A percentile compares a stretch with the other conserved stretches of the same genome.
These are phyloP conservation scores for Drosophila chauvacae DNA, from an alignment of 1,140 invertebrate species.

Conservation along the genomic window DNA sequence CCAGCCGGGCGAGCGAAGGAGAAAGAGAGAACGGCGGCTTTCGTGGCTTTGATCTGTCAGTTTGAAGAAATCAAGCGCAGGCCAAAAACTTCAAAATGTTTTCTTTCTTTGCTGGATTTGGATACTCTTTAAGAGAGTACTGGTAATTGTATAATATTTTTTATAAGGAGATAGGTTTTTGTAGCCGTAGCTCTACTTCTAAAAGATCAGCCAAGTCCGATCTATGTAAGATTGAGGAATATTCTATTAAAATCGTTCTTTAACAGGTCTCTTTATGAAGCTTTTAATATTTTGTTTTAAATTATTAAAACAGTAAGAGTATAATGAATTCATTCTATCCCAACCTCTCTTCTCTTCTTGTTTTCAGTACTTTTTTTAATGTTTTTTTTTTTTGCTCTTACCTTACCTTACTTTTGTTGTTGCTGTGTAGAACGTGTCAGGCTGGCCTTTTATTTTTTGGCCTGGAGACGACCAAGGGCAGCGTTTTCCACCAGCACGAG, in stretches of 20 bases:
- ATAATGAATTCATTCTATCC: not conserved
- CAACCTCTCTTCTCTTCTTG: not conserved
- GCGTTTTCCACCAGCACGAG: constrained; percentile 60
- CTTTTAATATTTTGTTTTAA: not conserved
- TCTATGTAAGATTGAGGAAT: too few species aligned
- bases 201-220: too few species aligned
- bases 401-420: constrained; percentile 38
- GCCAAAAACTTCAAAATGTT: constrained; percentile 79
- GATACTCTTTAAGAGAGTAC: not conserved
- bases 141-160: not conserved
- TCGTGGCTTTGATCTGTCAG: constrained; percentile 81
- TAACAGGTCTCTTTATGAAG: too few species aligned
- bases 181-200: too few species aligned
- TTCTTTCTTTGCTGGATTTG: constrained; percentile 23
- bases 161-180: not conserved
- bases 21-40: constrained; percentile 53
- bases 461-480: constrained; percentile 74
- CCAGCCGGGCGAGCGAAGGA: constrained; percentile 32
- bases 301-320: not conserved
- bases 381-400: constrained; percentile 34
- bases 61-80: constrained; percentile 82
- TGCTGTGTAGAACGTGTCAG: constrained; percentile 79
- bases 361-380: constrained; percentile 16
- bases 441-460: constrained; percentile 49
- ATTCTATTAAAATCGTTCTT: too few species aligned